Conservation (phyloP, 2,888 invertebrate species). For the Cephus pygmeus region DNA sequence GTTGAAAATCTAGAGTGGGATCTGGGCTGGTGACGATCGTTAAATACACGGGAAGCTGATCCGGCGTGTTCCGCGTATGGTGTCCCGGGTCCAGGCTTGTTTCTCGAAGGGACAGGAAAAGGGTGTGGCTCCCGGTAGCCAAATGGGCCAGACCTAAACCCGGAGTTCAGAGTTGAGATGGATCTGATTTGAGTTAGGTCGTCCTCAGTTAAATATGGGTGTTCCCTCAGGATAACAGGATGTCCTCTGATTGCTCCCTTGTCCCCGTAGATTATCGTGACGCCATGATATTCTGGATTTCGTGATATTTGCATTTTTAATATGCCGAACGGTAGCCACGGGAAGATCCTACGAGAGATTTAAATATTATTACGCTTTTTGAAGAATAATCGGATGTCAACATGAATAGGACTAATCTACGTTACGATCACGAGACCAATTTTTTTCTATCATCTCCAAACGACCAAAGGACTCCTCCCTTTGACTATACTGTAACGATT, state of each 20-base stretch:
- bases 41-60: conserved; percentile 15
- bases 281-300: conserved; percentile 35
- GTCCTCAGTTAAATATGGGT: conserved; percentile 47
- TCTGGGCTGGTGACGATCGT: conserved; percentile 13
- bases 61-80: conserved; percentile 1
- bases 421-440: neutral
- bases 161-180: conserved; percentile 34
- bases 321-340: conserved; percentile 26
- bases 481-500: neutral
- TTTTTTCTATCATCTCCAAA: neutral
- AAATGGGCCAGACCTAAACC: conserved; percentile 41
- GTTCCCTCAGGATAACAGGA: conserved; percentile 58
- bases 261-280: conserved; percentile 50
- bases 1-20: neutral
- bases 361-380: conserved; percentile 34
- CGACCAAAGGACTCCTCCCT: neutral
- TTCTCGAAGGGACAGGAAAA: conserved; percentile 32
- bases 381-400: conserved; percentile 24
- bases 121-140: conserved; percentile 59
- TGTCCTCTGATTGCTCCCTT: conserved; percentile 58
- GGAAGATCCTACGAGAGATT: conserved; percentile 31
- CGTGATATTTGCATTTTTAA: conserved; percentile 45
- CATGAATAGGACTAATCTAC: conserved; percentile 16
- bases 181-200: conserved; percentile 45
- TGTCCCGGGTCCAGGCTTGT: conserved; percentile 4